Conservation (phyloP, 2,797 vertebrate genomes). For the Anguilla megastoma region DNA sequence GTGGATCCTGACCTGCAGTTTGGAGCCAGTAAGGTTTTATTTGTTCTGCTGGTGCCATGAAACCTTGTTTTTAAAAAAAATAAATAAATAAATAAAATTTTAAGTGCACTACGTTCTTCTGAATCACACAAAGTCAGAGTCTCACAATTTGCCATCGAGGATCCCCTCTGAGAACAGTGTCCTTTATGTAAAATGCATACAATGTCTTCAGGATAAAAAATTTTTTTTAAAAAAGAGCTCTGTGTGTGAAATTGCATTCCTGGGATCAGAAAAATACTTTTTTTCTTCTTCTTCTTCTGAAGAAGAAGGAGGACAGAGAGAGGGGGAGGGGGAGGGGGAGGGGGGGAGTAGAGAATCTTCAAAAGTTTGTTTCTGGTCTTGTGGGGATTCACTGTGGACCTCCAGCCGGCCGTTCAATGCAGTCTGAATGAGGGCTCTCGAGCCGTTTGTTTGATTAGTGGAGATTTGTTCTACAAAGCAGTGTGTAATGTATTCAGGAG, state of each 20-base stretch:
- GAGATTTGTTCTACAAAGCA: neutral
- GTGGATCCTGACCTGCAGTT: neutral
- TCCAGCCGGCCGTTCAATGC: constrained; percentile 41
- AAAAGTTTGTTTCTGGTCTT: constrained; percentile 42
- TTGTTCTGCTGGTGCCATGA: neutral
- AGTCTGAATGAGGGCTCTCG: constrained; percentile 21
- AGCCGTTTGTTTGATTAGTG: constrained; percentile 25
- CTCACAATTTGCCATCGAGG: constrained; percentile 19
- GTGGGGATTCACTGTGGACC: constrained; percentile 21
- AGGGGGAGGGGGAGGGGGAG: constrained; percentile 20
- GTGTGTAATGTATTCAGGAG: neutral
- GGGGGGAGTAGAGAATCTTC: constrained; percentile 32
- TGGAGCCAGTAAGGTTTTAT: neutral
- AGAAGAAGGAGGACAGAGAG: constrained; percentile 40
- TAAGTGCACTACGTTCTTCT: neutral
- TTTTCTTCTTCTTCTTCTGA: neutral
- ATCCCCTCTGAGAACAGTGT: constrained; percentile 58
- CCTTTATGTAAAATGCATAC: constrained; percentile 68
- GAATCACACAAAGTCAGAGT: neutral
- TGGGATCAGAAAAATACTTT: constrained; percentile 50
- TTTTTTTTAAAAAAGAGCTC: constrained; percentile 19
- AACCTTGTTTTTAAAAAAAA: neutral
- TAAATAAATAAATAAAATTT: neutral
- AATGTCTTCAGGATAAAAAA: constrained; percentile 58
- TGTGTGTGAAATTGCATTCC: constrained; percentile 49